Conservation (phyloP, 2,797 vertebrate genomes). For the Darevskia mixta region DNA sequence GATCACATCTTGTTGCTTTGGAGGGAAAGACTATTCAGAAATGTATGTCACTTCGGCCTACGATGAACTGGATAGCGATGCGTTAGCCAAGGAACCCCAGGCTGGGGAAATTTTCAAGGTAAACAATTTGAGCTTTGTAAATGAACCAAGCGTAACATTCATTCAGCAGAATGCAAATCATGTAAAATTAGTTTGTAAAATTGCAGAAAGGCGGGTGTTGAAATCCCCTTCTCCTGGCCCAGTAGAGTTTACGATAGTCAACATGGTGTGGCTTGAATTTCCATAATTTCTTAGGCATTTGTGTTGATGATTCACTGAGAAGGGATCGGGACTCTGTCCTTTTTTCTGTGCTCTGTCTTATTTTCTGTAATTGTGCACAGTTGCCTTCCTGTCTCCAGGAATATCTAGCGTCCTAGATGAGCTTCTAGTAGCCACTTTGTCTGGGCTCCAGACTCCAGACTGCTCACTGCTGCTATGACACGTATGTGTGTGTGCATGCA, state of each 20-base stretch:
- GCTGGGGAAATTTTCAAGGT: slow-evolving; percentile 89
- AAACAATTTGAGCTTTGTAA: background rate
- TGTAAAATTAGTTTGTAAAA: background rate
- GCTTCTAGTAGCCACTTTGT: background rate
- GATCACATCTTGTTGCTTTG: slow-evolving; percentile 91
- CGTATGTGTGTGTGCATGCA: too few relatives aligned
- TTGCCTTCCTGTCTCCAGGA: background rate
- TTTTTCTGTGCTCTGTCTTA: background rate
- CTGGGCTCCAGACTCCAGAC: background rate
- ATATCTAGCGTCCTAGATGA: background rate
- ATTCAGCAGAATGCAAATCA: background rate
- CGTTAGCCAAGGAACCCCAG: slow-evolving; percentile 78
- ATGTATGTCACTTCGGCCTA: slow-evolving; percentile 89
- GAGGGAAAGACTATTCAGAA: slow-evolving; percentile 87
- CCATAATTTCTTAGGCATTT: background rate
- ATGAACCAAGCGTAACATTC: background rate
- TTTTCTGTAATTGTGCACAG: background rate
- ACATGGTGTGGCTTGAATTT: background rate
- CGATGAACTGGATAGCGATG: slow-evolving; percentile 77
- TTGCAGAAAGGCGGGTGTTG: background rate
- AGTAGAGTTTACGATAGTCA: background rate
- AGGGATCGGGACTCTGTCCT: too few relatives aligned
- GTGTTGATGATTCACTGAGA: background rate
- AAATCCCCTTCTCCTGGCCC: background rate
- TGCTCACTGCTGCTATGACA: background rate